Conservation (phyloP, 2,797 vertebrate genomes). For the Centroberyx gerrardi region DNA sequence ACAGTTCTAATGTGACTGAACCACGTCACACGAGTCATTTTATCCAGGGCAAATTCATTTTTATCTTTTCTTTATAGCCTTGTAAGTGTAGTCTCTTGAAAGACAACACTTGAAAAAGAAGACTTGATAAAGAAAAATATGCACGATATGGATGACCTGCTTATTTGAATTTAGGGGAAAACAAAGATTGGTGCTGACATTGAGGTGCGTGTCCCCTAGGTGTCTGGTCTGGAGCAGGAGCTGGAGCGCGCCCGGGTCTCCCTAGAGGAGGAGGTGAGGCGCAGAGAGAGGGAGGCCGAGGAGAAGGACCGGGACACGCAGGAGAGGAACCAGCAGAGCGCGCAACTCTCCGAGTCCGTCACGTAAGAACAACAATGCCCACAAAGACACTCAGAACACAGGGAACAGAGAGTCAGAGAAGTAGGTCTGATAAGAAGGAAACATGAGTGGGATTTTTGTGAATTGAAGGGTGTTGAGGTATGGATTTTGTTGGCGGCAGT, state of each 20-base stretch:
- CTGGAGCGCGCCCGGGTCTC: slow-evolving; percentile 86
- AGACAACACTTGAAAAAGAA: too few species aligned
- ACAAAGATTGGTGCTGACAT: neutral
- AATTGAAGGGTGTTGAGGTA: too few species aligned
- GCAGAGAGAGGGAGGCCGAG: slow-evolving; percentile 80
- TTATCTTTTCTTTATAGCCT: neutral
- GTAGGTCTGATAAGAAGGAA: too few species aligned
- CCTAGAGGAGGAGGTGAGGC: slow-evolving; percentile 84
- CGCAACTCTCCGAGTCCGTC: slow-evolving; percentile 73
- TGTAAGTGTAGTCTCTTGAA: neutral
- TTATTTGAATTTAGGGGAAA: neutral
- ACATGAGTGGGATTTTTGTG: too few species aligned
- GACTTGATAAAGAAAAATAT: neutral
- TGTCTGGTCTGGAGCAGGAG: slow-evolving; percentile 91
- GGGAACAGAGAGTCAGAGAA: neutral
- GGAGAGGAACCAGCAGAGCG: slow-evolving; percentile 81
- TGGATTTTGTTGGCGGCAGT: neutral
- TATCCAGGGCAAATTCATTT: neutral
- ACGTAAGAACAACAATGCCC: slow-evolving; percentile 62
- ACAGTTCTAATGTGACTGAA: too few species aligned
- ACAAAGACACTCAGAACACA: neutral
- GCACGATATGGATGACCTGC: neutral
- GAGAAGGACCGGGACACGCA: slow-evolving; percentile 80
- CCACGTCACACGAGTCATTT: too few species aligned
- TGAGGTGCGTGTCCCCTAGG: slow-evolving; percentile 73